These are phyloP conservation scores for Barypeithes pellucidus DNA, from an alignment of 2,888 invertebrate species.

Conservation along the genomic window DNA sequence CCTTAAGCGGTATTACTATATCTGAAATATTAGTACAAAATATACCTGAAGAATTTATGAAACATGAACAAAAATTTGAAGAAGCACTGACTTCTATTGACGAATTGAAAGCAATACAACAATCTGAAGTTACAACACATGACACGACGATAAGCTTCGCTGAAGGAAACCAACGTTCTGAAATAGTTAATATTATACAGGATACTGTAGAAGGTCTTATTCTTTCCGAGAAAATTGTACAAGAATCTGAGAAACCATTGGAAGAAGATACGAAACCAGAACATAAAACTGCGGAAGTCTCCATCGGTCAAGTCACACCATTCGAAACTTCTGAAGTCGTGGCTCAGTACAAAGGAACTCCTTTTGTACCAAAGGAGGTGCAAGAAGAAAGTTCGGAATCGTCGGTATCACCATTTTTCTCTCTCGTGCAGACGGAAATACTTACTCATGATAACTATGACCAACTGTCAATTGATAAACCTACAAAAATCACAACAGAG, in stretches of 20 bases:
- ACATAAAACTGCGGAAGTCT: constrained; percentile 67
- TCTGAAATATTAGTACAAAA: constrained; percentile 72
- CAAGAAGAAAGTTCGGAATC: constrained; percentile 54
- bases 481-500: constrained; percentile 55
- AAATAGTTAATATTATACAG: constrained; percentile 66
- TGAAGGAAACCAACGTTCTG: constrained; percentile 60
- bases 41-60: constrained; percentile 63
- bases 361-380: constrained; percentile 49
- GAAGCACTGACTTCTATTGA: constrained; percentile 65
- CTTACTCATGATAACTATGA: constrained; percentile 69
- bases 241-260: constrained; percentile 71
- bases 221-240: constrained; percentile 68
- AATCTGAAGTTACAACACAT: constrained; percentile 63
- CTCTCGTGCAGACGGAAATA: constrained; percentile 63
- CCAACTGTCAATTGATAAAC: constrained; percentile 65
- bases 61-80: constrained; percentile 68
- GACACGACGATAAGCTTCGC: constrained; percentile 61
- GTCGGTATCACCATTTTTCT: constrained; percentile 60
- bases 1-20: constrained; percentile 73
- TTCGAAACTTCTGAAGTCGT: constrained; percentile 65
- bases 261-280: constrained; percentile 62
- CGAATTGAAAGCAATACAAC: constrained; percentile 66
- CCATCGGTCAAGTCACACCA: constrained; percentile 69
- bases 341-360: constrained; percentile 62
- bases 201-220: constrained; percentile 70